Conservation (phyloP, 1,140 invertebrate species). For the Odontomachus brunneus region DNA sequence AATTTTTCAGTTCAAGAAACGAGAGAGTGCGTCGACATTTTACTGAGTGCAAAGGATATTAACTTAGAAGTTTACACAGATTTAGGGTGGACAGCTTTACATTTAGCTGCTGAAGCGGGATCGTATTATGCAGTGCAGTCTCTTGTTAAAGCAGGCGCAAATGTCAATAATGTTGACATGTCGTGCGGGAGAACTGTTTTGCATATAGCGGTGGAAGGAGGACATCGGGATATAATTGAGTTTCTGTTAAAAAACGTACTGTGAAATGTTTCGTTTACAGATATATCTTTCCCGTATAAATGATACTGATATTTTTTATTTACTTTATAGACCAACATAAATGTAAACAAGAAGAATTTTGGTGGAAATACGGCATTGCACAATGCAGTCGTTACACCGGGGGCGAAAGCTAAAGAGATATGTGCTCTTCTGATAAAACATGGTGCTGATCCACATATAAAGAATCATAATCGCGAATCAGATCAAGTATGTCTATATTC, state of each 20-base stretch:
- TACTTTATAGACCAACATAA: slow-evolving; percentile 76
- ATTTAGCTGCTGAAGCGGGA: slow-evolving; percentile 85
- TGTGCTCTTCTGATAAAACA: slow-evolving; percentile 76
- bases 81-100: slow-evolving; percentile 85
- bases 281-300: slow-evolving; percentile 16
- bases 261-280: slow-evolving; percentile 31
- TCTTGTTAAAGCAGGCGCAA: slow-evolving; percentile 83
- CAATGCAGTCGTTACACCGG: slow-evolving; percentile 77
- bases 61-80: slow-evolving; percentile 73
- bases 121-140: slow-evolving; percentile 83
- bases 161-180: slow-evolving; percentile 84
- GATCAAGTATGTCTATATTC: slow-evolving; percentile 20
- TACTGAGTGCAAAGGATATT: slow-evolving; percentile 68
- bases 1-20: slow-evolving; percentile 65
- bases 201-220: slow-evolving; percentile 86
- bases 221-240: slow-evolving; percentile 83
- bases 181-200: slow-evolving; percentile 87
- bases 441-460: slow-evolving; percentile 78
- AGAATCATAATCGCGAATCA: slow-evolving; percentile 71
- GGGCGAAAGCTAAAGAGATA: slow-evolving; percentile 76
- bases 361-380: slow-evolving; percentile 82
- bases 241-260: slow-evolving; percentile 83
- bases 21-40: slow-evolving; percentile 70
- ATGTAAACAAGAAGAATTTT: slow-evolving; percentile 79
- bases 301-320: slow-evolving; percentile 19